Percentiles rank a stretch among this genome's conserved stretches.
Evolutionary conservation across 2,797 vertebrate genomes (phyloP).

Genomic region (Dendrocincla fuliginosa): DNA sequence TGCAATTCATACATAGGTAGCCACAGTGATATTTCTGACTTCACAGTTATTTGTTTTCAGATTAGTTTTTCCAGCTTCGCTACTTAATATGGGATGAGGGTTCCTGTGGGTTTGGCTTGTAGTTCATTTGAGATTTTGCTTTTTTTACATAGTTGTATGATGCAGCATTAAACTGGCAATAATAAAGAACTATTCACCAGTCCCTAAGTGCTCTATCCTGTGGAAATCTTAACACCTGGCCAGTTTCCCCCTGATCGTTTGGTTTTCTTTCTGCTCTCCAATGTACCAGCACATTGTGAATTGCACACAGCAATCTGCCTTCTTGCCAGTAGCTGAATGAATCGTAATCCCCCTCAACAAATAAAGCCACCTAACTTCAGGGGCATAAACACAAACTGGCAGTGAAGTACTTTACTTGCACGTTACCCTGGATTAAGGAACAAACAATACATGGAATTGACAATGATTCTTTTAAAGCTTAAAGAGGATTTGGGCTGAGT

Average conservation of each 20-base stretch:
- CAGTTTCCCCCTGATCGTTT: neutral
- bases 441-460: neutral
- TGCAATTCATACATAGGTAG: accelerated
- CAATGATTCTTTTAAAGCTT: neutral
- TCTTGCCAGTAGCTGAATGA: neutral
- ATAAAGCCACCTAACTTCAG: neutral
- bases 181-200: neutral
- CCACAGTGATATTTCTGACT: neutral
- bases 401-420: neutral
- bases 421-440: neutral
- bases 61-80: neutral
- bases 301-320: neutral
- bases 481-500: neutral
- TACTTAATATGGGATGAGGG: neutral
- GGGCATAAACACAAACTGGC: neutral
- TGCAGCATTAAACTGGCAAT: neutral
- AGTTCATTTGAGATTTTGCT: neutral
- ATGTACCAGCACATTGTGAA: neutral
- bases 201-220: neutral
- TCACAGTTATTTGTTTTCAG: neutral
- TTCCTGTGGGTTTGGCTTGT: neutral
- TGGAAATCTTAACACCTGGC: neutral
- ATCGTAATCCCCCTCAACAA: neutral
- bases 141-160: neutral
- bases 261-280: neutral